phyloP scores from a whole-genome alignment of 2,888 invertebrate species.

The Junonia oenone region DNA sequence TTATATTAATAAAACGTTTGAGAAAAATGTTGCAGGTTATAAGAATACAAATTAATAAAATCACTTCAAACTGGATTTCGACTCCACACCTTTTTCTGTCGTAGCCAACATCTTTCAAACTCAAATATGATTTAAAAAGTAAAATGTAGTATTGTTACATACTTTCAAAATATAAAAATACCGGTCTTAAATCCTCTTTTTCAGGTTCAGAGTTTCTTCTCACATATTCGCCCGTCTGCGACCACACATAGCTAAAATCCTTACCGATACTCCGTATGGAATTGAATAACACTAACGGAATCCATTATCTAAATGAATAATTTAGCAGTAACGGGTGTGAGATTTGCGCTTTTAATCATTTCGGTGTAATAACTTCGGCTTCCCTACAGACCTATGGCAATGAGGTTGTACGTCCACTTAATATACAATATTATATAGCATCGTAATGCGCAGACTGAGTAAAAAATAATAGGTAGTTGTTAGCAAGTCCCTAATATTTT shows the following conservation, averaged over 20 bases:
- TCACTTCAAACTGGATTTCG: not conserved
- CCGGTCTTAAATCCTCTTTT: too few relatives aligned
- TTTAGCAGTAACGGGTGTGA: constrained; percentile 43
- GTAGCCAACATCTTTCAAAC: not conserved
- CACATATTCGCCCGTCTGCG: not conserved
- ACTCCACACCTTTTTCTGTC: not conserved
- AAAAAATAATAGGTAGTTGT: too few relatives aligned
- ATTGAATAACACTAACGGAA: constrained; percentile 62
- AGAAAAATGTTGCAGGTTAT: not conserved
- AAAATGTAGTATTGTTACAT: too few relatives aligned
- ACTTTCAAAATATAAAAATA: too few relatives aligned
- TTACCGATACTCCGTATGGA: constrained; percentile 17
- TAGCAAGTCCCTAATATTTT: too few relatives aligned
- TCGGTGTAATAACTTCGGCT: constrained; percentile 51
- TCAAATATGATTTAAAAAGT: too few relatives aligned
- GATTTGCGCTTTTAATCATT: constrained; percentile 57
- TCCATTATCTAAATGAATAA: constrained; percentile 64
- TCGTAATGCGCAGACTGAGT: too few relatives aligned
- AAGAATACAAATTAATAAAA: not conserved
- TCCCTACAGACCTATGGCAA: constrained; percentile 25
- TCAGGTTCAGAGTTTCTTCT: too few relatives aligned
- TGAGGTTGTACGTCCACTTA: not conserved
- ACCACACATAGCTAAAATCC: not conserved
- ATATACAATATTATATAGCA: not conserved
- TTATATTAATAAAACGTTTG: not conserved